Evolutionary conservation across 2,888 invertebrate species (phyloP).

Genomic region (Tridacna gigas): DNA sequence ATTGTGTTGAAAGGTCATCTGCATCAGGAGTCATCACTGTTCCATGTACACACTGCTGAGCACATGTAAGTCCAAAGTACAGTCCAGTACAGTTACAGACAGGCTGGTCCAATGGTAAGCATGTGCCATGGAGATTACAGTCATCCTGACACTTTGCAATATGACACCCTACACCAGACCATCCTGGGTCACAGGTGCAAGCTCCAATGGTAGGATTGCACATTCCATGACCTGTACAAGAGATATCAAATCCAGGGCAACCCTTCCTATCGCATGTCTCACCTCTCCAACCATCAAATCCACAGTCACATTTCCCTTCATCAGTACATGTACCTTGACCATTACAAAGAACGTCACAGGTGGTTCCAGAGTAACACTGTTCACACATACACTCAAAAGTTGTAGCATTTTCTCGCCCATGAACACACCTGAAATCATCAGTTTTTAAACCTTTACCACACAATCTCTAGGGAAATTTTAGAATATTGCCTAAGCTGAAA

Average conservation of each 20-base stretch:
- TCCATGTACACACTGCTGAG: conserved; percentile 58
- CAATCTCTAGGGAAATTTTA: too few relatives aligned
- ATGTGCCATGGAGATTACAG: conserved; percentile 70
- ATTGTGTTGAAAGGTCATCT: conserved; percentile 44
- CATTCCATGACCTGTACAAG: conserved; percentile 70
- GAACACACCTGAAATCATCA: conserved; percentile 59
- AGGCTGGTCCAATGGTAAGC: conserved; percentile 55
- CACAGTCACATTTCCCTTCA: conserved; percentile 72
- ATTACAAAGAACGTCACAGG: conserved; percentile 70
- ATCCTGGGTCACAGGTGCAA: conserved; percentile 73
- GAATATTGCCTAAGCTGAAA: too few relatives aligned
- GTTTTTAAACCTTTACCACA: too few relatives aligned
- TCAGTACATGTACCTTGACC: conserved; percentile 64
- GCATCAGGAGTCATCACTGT: conserved; percentile 32
- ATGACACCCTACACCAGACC: conserved; percentile 72
- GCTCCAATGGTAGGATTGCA: conserved; percentile 65
- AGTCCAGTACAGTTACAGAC: conserved; percentile 49
- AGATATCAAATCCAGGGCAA: conserved; percentile 70
- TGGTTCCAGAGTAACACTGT: conserved; percentile 70
- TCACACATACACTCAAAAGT: conserved; percentile 71
- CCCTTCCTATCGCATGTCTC: conserved; percentile 70
- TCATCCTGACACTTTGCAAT: conserved; percentile 69
- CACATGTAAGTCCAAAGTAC: conserved; percentile 61
- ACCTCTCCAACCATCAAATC: conserved; percentile 71
- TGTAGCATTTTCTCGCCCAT: conserved; percentile 64